A percentile compares a stretch with the other conserved stretches of the same genome.
These are phyloP conservation scores for Macrobrachium rosenbergii DNA, from an alignment of 1,140 invertebrate species.

Conservation along the genomic window DNA sequence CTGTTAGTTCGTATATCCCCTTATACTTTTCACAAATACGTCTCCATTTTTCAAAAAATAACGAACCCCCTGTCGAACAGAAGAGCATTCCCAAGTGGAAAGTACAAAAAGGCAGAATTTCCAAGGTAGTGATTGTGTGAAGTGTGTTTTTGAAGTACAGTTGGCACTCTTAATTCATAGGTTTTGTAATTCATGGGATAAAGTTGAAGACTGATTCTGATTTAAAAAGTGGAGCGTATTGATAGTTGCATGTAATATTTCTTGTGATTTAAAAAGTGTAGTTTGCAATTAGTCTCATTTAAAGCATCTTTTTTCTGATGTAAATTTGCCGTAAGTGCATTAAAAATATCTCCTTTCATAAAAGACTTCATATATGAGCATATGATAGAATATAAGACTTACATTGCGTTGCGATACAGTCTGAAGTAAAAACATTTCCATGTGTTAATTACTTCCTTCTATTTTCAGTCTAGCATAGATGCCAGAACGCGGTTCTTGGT, in stretches of 20 bases:
- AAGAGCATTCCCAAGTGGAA: conserved; percentile 30
- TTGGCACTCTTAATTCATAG: background rate
- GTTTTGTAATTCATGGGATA: too few species aligned
- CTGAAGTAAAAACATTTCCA: background rate
- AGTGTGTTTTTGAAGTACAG: background rate
- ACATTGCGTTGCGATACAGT: too few species aligned
- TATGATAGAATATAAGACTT: background rate
- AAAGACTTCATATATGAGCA: too few species aligned
- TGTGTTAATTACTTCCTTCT: background rate
- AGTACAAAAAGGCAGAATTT: conserved; percentile 35
- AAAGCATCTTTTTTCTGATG: too few species aligned
- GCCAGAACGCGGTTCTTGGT: conserved; percentile 80
- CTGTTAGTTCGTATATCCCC: conserved; percentile 36
- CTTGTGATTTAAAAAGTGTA: too few species aligned
- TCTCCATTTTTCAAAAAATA: conserved; percentile 8
- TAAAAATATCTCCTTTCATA: too few species aligned
- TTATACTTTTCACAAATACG: conserved; percentile 35
- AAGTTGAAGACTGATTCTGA: too few species aligned
- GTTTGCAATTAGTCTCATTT: too few species aligned
- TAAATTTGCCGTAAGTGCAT: too few species aligned
- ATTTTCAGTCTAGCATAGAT: conserved; percentile 69
- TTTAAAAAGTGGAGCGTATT: too few species aligned
- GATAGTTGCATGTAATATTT: too few species aligned
- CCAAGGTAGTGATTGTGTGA: conserved; percentile 14
- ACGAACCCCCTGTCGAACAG: background rate